Conservation (phyloP, 2,113 vertebrate species). For the Mixornis gularis region DNA sequence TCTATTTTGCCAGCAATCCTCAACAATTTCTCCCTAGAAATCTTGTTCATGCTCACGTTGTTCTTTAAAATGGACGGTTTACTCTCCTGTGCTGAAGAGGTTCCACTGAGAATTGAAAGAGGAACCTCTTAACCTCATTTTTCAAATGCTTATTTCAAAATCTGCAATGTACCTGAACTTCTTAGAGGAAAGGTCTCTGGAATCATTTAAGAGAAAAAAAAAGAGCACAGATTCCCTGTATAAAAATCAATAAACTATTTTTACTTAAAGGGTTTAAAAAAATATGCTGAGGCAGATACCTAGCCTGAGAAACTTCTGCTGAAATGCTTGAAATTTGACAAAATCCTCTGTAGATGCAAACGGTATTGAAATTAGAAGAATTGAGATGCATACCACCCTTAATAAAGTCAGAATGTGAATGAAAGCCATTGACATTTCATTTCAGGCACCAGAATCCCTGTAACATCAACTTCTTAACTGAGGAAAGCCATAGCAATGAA, state of each 20-base stretch:
- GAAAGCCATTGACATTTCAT: not conserved
- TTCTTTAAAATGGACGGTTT: not conserved
- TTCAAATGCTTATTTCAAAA: not conserved
- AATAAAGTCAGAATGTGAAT: not conserved
- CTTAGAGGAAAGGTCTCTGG: not conserved
- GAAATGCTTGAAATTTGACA: not conserved
- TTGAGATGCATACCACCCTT: not conserved
- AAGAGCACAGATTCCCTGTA: not conserved
- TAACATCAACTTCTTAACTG: not conserved
- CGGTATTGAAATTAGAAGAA: not conserved
- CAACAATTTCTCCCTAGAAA: not conserved
- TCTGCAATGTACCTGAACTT: not conserved
- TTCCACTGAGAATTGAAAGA: not conserved
- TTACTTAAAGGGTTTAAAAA: not conserved
- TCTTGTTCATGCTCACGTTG: not conserved
- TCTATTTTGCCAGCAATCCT: not conserved
- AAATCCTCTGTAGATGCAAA: not conserved
- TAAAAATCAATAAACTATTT: not conserved
- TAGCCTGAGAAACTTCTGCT: not conserved
- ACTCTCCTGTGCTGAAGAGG: not conserved
- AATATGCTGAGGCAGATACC: not conserved
- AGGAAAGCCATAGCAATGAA: not conserved
- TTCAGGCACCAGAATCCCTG: not conserved
- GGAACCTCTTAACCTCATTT: not conserved
- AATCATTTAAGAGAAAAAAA: not conserved